Conservation (phyloP, 2,113 vertebrate species). For the Triplophysa tibetana region DNA sequence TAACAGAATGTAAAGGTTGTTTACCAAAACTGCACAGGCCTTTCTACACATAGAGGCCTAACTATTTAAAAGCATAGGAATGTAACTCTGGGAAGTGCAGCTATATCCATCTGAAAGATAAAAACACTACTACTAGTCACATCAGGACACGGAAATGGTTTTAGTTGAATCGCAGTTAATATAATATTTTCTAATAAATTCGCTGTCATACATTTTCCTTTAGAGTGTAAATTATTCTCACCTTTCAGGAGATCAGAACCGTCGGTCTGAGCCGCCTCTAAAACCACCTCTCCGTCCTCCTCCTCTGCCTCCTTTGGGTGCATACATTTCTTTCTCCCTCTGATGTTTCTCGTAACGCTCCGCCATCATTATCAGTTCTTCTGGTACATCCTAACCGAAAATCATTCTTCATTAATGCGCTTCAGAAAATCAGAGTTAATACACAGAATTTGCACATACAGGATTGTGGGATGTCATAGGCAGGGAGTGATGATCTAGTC, state of each 20-base stretch:
- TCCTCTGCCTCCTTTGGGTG: conserved; percentile 51
- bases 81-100: neutral
- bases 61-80: conserved; percentile 7
- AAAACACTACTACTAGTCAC: neutral
- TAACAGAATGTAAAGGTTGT: conserved; percentile 5
- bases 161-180: neutral
- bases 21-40: conserved; percentile 2
- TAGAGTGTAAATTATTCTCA: neutral
- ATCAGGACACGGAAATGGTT: neutral
- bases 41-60: conserved; percentile 7
- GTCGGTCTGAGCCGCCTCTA: conserved; percentile 48
- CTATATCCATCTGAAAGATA: conserved; percentile 2
- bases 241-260: conserved; percentile 57
- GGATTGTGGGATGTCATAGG: too few species aligned
- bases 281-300: conserved; percentile 45
- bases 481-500: too few species aligned
- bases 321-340: conserved; percentile 68
- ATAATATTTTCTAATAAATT: neutral
- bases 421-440: too few species aligned
- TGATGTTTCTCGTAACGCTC: conserved; percentile 84
- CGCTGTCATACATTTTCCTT: too few species aligned
- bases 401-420: too few species aligned
- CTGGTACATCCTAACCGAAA: conserved; percentile 79
- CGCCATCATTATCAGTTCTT: conserved; percentile 85
- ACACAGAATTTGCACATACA: too few species aligned